These are phyloP conservation scores for Leptonema lineaticorne DNA, from an alignment of 1,140 invertebrate species.

Conservation along the genomic window DNA sequence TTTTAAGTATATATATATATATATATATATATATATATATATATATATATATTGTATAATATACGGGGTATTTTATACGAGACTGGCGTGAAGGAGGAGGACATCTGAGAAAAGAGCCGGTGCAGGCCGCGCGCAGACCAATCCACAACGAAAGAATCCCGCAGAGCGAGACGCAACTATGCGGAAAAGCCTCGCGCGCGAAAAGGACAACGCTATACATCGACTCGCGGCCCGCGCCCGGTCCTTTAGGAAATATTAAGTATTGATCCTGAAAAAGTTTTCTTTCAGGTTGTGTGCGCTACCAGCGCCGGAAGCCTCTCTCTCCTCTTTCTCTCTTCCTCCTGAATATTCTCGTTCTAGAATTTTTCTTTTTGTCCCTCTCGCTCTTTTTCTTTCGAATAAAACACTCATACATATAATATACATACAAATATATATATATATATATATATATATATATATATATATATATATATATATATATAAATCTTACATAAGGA, in stretches of 20 bases:
- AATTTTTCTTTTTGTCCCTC: background rate
- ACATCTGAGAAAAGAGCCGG: conserved; percentile 33
- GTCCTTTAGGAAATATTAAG: conserved; percentile 41
- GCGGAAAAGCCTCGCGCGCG: background rate
- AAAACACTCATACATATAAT: background rate
- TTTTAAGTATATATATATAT: too few relatives aligned
- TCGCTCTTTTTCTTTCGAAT: background rate
- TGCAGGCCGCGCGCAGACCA: conserved; percentile 35
- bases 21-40: too few relatives aligned
- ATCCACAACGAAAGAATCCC: conserved; percentile 41
- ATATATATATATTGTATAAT: too few relatives aligned
- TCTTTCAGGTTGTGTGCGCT: conserved; percentile 25
- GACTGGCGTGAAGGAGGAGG: conserved; percentile 23
- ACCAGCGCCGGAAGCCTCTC: background rate
- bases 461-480: too few relatives aligned
- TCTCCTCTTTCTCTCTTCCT: background rate
- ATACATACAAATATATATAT: background rate
- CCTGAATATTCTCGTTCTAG: background rate
- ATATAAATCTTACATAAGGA: too few relatives aligned
- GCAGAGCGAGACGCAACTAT: background rate
- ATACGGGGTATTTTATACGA: too few relatives aligned
- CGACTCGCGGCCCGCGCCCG: conserved; percentile 13
- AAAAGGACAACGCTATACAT: background rate
- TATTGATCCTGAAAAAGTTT: conserved; percentile 40
- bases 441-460: conserved; percentile 1